Base-by-base conservation (phyloP, 2,888 invertebrate species). In the Selenia dentaria region DNA sequence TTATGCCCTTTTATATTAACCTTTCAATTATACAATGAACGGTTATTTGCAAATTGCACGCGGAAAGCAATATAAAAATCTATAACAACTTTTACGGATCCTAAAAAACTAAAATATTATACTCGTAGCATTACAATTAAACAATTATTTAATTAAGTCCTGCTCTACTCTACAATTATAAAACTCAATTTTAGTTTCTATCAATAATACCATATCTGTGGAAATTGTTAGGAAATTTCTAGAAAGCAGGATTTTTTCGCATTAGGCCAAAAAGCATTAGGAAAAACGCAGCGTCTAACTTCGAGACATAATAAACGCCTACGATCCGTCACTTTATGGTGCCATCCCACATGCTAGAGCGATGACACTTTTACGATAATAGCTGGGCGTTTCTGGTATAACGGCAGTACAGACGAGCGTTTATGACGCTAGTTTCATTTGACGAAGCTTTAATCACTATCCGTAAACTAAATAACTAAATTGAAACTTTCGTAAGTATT, bases 361-460 rank as follows among this genome's bases (percentile, higher is more conserved):
- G 73, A 74, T 73, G 78, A 79, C 74, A 74, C 74, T 73, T 81
- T 80, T 73, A 83, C 77, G 82, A 77, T 76, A 65, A 78, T 73
- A 66, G 74, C 50, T 11, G 11, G 45, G 56, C 43, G 67, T 69
- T 74, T 73, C 77, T 66, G 68, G 59, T 49, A 51, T 38, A 12
- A 2, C 0, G 5, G 18, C 11, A 20, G 33, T 66, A 52, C 40
- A 69, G 54, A 76, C 77, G 64, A 37, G 70, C 72, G 59, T 51
- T 28, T 29, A 1, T 2, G 1, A 25, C 9, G 25, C 10, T n/a
- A 1, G 10, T 25, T 20, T 1, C 2, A 29, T 14, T 16, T 10
- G 6, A n/a, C 8, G 34, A 8, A 3, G 4, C 9, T 8, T 24
- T 34, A 8, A 24, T 13, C 12, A 1, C 11, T 2, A 10, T 25